A percentile compares a stretch with the other conserved stretches of the same genome.
Conservation (phyloP, 1,140 invertebrate species). For the Cydia strobilella region DNA sequence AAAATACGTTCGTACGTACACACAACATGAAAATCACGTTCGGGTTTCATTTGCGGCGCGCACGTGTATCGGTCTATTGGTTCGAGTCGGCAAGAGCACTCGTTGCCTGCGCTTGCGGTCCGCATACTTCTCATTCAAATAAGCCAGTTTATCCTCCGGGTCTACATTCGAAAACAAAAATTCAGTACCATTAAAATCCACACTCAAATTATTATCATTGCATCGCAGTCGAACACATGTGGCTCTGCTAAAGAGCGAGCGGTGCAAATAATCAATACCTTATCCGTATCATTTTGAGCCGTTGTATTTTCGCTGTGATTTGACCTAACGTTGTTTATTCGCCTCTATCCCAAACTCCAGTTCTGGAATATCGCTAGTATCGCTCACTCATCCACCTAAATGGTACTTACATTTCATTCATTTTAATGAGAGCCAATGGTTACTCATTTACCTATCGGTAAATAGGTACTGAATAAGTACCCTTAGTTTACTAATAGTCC, state of each 20-base stretch:
- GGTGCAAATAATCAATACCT: background rate
- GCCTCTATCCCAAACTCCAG: slow-evolving; percentile 12
- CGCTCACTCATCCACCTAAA: background rate
- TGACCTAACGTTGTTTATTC: slow-evolving; percentile 14
- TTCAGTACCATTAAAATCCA: background rate
- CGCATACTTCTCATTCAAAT: slow-evolving; percentile 47
- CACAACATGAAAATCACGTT: slow-evolving; percentile 38
- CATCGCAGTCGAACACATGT: background rate
- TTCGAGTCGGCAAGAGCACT: slow-evolving; percentile 42
- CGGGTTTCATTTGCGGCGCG: slow-evolving; percentile 46
- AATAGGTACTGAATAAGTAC: slow-evolving; percentile 5
- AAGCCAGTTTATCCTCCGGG: slow-evolving; percentile 40
- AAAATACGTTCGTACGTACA: background rate
- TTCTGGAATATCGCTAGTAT: background rate
- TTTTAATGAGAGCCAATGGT: slow-evolving; percentile 7
- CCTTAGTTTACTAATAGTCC: background rate
- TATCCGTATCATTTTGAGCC: background rate
- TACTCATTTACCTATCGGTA: slow-evolving; percentile 2
- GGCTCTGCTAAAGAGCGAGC: background rate
- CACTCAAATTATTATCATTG: background rate
- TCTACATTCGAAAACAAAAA: background rate
- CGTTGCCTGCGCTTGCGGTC: slow-evolving; percentile 47
- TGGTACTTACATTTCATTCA: slow-evolving; percentile 24
- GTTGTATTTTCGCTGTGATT: background rate
- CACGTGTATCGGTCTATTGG: slow-evolving; percentile 41